Evolutionary conservation across 2,113 vertebrate genomes (phyloP).

Genomic region (Notothenia rossii): DNA sequence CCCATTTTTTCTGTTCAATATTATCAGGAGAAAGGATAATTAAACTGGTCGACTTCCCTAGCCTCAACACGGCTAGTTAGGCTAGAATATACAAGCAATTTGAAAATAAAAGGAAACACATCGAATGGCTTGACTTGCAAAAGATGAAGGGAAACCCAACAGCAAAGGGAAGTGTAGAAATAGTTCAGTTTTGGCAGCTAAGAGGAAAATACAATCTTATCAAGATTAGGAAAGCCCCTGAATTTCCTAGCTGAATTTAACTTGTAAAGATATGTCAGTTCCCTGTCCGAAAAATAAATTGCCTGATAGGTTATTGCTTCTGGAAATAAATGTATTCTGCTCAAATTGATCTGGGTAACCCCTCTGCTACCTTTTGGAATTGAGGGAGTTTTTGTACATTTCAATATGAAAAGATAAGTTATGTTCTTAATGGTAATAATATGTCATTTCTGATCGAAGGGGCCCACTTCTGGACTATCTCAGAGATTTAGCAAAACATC

Average conservation of each 20-base stretch:
- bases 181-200: neutral
- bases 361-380: neutral
- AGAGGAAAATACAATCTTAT: neutral
- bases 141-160: neutral
- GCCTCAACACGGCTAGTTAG: neutral
- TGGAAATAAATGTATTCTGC: neutral
- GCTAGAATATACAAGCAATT: neutral
- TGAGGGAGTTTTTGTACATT: conserved; percentile 10
- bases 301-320: conserved; percentile 32
- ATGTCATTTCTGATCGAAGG: conserved; percentile 7
- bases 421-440: conserved; percentile 14
- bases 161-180: neutral
- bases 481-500: conserved; percentile 14
- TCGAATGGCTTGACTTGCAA: neutral
- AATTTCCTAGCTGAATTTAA: conserved; percentile 1
- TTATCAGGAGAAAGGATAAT: too few species aligned
- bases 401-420: conserved; percentile 32
- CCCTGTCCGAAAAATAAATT: conserved; percentile 30
- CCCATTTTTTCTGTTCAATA: too few species aligned
- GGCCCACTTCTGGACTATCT: conserved; percentile 8
- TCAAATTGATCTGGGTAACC: conserved; percentile 1
- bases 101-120: neutral
- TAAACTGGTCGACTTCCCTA: neutral
- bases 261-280: conserved; percentile 7
- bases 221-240: neutral